Percentiles rank a stretch among this genome's conserved stretches.
phyloP scores from a whole-genome alignment of 2,797 vertebrate genomes.

The Hippocampus kuda region DNA sequence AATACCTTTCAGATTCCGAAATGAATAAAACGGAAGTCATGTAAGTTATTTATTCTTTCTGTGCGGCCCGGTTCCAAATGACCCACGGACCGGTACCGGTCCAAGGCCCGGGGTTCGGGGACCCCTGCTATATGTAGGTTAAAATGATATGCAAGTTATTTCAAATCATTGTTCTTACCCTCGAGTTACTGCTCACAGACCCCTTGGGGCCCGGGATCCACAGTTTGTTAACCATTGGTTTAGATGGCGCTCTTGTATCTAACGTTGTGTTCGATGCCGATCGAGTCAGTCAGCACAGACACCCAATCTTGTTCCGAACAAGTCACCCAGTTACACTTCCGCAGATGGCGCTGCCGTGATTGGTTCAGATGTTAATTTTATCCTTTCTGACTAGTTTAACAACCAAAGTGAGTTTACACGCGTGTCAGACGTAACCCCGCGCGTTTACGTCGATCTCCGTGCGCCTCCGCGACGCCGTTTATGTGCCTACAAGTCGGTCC shows the following conservation, averaged over 20 bases:
- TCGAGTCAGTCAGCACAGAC: neutral
- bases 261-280: neutral
- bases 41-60: no score
- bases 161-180: neutral
- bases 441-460: neutral
- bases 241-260: neutral
- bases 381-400: slow-evolving; percentile 32
- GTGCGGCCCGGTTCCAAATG: no score
- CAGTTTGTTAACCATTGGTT: no score
- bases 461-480: neutral
- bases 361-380: slow-evolving; percentile 42
- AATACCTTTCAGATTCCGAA: no score
- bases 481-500: slow-evolving; percentile 39
- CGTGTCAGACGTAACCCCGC: neutral
- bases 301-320: neutral
- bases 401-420: slow-evolving; percentile 25
- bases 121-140: no score
- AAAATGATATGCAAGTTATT: slow-evolving; percentile 13
- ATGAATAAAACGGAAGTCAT: no score
- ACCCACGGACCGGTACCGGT: no score
- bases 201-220: neutral
- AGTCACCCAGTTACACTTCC: neutral
- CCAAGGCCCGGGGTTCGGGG: no score
- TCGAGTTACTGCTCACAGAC: neutral
- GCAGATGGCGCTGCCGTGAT: slow-evolving; percentile 41